Base-by-base conservation (phyloP, 2,797 vertebrate genomes). In the Pseudochaenichthys georgianus region DNA sequence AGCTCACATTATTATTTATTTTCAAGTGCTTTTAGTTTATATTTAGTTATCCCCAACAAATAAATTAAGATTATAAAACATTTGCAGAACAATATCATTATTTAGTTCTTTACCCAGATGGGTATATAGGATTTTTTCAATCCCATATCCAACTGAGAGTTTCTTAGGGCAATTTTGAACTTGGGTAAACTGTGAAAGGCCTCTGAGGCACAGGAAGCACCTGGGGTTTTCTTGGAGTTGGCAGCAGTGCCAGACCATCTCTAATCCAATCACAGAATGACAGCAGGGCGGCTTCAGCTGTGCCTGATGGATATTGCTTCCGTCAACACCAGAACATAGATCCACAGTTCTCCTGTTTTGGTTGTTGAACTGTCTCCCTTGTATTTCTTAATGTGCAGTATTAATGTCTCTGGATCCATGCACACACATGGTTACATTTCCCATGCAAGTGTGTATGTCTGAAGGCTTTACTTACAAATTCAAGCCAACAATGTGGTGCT, bases 221-320 rank as follows among this genome's bases (percentile, higher is more conserved):
- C 89, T 90, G 86, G 74, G 89, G 87, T 86, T 83, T 75, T 86
- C 62, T 47, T 69, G 74, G 80, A 87, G 78, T 66, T 80, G 79
- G 80, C 68, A 69, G 80, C 68, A 64, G 58, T 64, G 61, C 70
- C 70, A 42, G 60, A 84, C 61, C 80, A 66, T 53, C 81, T 83
- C 71, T 91, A 87, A 93, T 92, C 87, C 86, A 90, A 88, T 91
- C 86, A 87, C 69, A 82, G 86, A 78, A 66, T 72, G 83, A 82
- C 59, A 89, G 82, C 85, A 84, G 78, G 87, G 92, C 83, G 89
- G 82, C 85, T 76, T 94, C 94, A 94, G 88, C 86, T 58, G 60
- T 88, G 81, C 94, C 81, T 94, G 94, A 94, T 94, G 93, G 87
- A 94, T 91, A 87, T 87, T 91, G 69, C 87, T 95, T 91, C 77